Percentiles rank a stretch among this genome's conserved stretches.
Conservation (phyloP, 1,140 invertebrate genomes). For the Lasioglossum baleicum region DNA sequence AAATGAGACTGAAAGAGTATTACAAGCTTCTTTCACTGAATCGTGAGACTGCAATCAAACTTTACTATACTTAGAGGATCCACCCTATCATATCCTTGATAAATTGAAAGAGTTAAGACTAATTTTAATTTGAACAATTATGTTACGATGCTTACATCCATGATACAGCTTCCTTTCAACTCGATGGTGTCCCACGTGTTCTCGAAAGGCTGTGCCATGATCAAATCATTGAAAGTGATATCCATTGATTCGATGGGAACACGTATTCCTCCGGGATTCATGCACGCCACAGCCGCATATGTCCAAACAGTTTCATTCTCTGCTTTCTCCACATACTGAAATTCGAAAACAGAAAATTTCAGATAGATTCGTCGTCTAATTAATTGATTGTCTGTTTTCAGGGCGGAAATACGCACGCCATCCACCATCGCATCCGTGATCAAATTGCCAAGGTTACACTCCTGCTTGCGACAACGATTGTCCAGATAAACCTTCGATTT, state of each 20-base stretch:
- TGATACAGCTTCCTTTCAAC: slow-evolving; percentile 82
- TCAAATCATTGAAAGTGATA: slow-evolving; percentile 84
- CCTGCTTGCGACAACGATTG: slow-evolving; percentile 80
- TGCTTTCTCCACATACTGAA: slow-evolving; percentile 72
- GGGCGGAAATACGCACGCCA: slow-evolving; percentile 71
- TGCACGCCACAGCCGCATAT: slow-evolving; percentile 84
- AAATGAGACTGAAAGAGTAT: slow-evolving; percentile 55
- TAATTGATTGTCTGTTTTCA: background rate
- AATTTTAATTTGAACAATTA: no score
- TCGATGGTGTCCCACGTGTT: slow-evolving; percentile 85
- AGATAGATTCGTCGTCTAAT: background rate
- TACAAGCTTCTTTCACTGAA: background rate
- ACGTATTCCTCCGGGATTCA: slow-evolving; percentile 87
- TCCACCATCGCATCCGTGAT: slow-evolving; percentile 87
- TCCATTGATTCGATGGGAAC: slow-evolving; percentile 79
- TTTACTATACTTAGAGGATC: no score
- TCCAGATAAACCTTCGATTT: slow-evolving; percentile 80
- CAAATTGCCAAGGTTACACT: slow-evolving; percentile 89
- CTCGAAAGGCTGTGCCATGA: slow-evolving; percentile 86
- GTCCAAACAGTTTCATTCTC: slow-evolving; percentile 81
- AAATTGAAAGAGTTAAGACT: no score
- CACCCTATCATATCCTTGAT: no score
- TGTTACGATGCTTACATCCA: slow-evolving; percentile 74
- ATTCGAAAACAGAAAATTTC: background rate
- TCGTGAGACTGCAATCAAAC: no score